Evolutionary conservation across 2,113 vertebrate genomes (phyloP).

Genomic region (Bos indicus): DNA sequence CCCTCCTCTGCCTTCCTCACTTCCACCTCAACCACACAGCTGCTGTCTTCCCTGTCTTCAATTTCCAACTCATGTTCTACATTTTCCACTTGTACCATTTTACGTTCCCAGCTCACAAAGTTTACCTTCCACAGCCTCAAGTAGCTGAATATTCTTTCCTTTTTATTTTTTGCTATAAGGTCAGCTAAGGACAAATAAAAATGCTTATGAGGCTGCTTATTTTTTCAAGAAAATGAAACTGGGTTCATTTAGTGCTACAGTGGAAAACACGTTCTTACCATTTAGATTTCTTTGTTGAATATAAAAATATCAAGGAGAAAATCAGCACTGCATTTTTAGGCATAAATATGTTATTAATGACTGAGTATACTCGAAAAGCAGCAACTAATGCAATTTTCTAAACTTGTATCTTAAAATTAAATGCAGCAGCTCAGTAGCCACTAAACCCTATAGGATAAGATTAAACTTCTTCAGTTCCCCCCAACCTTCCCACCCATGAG

Average conservation of each 20-base stretch:
- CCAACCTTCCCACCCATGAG: not conserved
- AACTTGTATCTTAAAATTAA: not conserved
- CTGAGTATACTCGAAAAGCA: not conserved
- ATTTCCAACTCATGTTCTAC: not conserved
- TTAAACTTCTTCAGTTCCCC: not conserved
- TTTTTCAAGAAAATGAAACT: slow-evolving; percentile 29
- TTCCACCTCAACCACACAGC: not conserved
- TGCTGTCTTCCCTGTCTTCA: not conserved
- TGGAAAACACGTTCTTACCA: slow-evolving; percentile 34
- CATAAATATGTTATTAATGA: slow-evolving; percentile 41
- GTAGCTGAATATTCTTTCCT: not conserved
- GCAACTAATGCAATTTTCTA: slow-evolving; percentile 35
- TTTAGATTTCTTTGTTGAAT: slow-evolving; percentile 11
- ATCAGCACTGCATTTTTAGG: slow-evolving; percentile 29
- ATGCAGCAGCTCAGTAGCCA: not conserved
- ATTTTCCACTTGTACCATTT: not conserved
- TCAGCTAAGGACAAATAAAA: slow-evolving; percentile 21
- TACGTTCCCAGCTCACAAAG: not conserved
- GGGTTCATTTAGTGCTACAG: not conserved
- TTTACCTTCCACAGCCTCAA: not conserved
- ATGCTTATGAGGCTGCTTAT: not conserved
- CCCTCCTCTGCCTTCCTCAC: not conserved
- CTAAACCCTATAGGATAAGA: not conserved
- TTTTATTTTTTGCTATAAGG: not conserved
- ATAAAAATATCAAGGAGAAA: slow-evolving; percentile 41